A percentile compares a stretch with the other conserved stretches of the same genome.
Conservation (phyloP, 2,888 invertebrate genomes). For the Trichogramma dendrolimi region DNA sequence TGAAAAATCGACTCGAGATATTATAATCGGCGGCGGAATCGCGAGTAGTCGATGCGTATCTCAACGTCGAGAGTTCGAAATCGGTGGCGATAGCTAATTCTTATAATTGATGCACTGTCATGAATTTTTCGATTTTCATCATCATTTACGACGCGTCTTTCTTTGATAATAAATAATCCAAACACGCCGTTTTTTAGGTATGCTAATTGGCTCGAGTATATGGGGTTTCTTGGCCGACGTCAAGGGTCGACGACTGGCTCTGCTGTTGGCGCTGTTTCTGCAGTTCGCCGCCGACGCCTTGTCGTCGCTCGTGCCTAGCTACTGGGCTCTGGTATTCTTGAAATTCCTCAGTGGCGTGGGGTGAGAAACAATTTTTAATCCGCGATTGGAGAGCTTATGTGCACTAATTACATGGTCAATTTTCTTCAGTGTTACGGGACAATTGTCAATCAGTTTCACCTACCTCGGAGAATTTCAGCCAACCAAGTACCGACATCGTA, state of each 20-base stretch:
- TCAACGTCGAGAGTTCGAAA: no score
- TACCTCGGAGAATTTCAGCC: conserved; percentile 79
- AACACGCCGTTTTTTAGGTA: conserved; percentile 51
- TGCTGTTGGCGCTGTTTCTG: conserved; percentile 60
- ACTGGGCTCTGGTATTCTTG: conserved; percentile 59
- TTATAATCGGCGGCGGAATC: no score
- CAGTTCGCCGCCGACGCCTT: conserved; percentile 60
- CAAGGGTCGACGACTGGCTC: conserved; percentile 63
- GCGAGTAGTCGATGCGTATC: no score
- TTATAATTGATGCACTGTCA: no score
- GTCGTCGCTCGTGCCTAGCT: conserved; percentile 58
- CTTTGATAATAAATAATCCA: background rate
- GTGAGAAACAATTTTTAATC: conserved; percentile 57
- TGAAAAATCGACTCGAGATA: no score
- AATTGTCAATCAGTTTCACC: conserved; percentile 74
- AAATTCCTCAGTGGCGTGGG: conserved; percentile 65
- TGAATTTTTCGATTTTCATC: no score
- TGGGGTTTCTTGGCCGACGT: conserved; percentile 71
- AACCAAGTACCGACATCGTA: conserved; percentile 69
- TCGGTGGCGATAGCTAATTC: no score
- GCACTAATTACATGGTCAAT: background rate
- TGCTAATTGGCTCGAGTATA: conserved; percentile 67
- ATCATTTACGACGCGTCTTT: no score
- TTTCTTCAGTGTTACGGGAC: conserved; percentile 66
- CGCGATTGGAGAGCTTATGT: conserved; percentile 47